Conservation (phyloP, 1,140 invertebrate genomes). For the Solenopsis fugax region DNA sequence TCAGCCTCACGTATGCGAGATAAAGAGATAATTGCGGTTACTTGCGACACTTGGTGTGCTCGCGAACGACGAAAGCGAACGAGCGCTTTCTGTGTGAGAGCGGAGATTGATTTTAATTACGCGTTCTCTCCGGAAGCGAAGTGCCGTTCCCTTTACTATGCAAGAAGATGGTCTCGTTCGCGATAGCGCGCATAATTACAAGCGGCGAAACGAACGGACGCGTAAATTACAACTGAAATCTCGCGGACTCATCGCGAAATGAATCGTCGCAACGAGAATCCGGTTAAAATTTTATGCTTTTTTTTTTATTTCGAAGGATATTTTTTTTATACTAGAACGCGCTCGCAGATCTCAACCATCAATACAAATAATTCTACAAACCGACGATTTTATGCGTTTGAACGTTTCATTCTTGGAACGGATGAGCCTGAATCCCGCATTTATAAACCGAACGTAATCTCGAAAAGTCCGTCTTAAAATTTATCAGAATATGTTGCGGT, state of each 20-base stretch:
- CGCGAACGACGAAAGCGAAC: slow-evolving; percentile 22
- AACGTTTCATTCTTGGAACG: not conserved
- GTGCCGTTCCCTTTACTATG: slow-evolving; percentile 19
- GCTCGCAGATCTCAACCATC: not conserved
- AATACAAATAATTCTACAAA: not conserved
- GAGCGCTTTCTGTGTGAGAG: slow-evolving; percentile 33
- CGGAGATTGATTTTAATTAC: slow-evolving; percentile 69
- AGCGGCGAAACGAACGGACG: slow-evolving; percentile 10
- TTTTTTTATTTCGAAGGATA: not conserved
- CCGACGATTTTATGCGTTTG: not conserved
- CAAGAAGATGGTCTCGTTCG: slow-evolving; percentile 32
- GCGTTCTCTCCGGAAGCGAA: slow-evolving; percentile 46
- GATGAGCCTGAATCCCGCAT: not conserved
- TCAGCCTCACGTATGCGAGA: slow-evolving; percentile 19
- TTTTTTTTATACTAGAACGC: not conserved
- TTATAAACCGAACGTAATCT: not conserved
- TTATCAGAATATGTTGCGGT: not conserved
- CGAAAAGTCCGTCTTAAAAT: not conserved
- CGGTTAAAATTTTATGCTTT: not conserved
- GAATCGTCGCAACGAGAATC: slow-evolving; percentile 15
- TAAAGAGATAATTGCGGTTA: slow-evolving; percentile 61
- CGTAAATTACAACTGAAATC: not conserved
- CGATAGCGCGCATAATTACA: slow-evolving; percentile 35
- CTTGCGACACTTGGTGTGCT: slow-evolving; percentile 28
- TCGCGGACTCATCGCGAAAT: not conserved